Percentiles rank a stretch among this genome's conserved stretches.
Evolutionary conservation across 35 echinoderm and acorn worm genomes (phyloP).

Genomic region (Lytechinus pictus): DNA sequence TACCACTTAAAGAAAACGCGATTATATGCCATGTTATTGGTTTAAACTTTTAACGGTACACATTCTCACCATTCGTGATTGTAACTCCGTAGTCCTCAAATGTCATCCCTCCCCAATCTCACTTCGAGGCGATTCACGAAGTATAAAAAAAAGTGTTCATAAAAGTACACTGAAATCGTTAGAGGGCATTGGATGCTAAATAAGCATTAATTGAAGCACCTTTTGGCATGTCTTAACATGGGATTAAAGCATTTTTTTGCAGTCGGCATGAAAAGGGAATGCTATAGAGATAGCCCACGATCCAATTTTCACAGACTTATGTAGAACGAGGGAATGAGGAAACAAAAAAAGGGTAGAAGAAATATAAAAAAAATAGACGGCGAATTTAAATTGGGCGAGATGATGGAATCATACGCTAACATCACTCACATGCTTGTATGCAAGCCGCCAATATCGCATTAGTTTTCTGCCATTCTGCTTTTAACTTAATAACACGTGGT

Average conservation of each 20-base stretch:
- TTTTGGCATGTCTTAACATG: constrained; percentile 42
- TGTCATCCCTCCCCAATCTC: not conserved
- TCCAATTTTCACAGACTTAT: constrained; percentile 20
- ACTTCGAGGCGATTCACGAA: not conserved
- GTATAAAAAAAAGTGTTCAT: not conserved
- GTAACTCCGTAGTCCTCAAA: not conserved
- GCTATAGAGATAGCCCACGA: not conserved
- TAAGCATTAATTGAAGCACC: constrained; percentile 21
- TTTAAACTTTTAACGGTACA: constrained; percentile 15
- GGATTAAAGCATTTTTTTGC: constrained; percentile 34
- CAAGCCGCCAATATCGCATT: constrained; percentile 48
- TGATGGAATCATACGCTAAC: constrained; percentile 57
- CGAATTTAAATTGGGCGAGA: constrained; percentile 37
- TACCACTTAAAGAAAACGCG: constrained; percentile 33
- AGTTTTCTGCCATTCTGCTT: constrained; percentile 42
- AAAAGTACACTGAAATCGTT: constrained; percentile 41
- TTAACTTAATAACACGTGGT: constrained; percentile 56
- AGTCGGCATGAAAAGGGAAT: constrained; percentile 1
- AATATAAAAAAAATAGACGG: not conserved
- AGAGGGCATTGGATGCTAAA: constrained; percentile 23
- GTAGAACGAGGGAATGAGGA: not conserved
- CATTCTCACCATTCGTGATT: not conserved
- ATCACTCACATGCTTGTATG: constrained; percentile 37
- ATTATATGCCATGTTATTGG: constrained; percentile 14
- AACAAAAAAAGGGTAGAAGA: not conserved